Conservation (phyloP, 2,888 invertebrate species). For the Elmis aenea region DNA sequence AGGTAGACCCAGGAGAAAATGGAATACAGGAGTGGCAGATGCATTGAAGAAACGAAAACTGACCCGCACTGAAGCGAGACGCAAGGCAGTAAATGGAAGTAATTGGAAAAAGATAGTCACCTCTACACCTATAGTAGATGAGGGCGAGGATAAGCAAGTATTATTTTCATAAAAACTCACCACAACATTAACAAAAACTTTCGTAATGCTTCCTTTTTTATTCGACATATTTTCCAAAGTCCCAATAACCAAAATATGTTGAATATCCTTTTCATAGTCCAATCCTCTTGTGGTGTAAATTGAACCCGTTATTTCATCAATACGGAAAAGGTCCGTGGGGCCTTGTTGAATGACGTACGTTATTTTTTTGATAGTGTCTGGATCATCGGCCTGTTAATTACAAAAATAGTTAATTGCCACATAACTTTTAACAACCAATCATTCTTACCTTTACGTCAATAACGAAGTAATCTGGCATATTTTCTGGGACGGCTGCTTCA, state of each 20-base stretch:
- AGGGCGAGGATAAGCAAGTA: constrained; percentile 1
- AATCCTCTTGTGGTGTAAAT: constrained; percentile 71
- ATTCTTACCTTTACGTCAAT: constrained; percentile 66
- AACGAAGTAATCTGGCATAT: constrained; percentile 71
- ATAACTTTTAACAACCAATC: background rate
- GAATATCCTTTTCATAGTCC: constrained; percentile 71
- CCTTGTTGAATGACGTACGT: constrained; percentile 81
- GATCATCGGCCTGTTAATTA: constrained; percentile 65
- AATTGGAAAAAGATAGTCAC: too few relatives aligned
- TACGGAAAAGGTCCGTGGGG: constrained; percentile 73
- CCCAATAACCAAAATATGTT: constrained; percentile 72
- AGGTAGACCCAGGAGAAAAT: too few relatives aligned
- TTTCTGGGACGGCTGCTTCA: constrained; percentile 80
- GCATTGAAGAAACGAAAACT: too few relatives aligned
- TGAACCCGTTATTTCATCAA: constrained; percentile 74
- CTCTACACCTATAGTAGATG: too few relatives aligned
- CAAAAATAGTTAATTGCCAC: background rate
- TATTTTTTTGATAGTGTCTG: constrained; percentile 73
- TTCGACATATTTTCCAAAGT: constrained; percentile 76
- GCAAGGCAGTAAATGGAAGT: too few relatives aligned
- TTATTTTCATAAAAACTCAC: constrained; percentile 45
- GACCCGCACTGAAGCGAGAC: too few relatives aligned
- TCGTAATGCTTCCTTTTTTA: constrained; percentile 66
- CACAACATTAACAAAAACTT: constrained; percentile 67
- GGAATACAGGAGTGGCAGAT: too few relatives aligned